These are phyloP conservation scores for Caenorhabditis wallacei DNA, from an alignment of 2,888 invertebrate species.

Conservation along the genomic window DNA sequence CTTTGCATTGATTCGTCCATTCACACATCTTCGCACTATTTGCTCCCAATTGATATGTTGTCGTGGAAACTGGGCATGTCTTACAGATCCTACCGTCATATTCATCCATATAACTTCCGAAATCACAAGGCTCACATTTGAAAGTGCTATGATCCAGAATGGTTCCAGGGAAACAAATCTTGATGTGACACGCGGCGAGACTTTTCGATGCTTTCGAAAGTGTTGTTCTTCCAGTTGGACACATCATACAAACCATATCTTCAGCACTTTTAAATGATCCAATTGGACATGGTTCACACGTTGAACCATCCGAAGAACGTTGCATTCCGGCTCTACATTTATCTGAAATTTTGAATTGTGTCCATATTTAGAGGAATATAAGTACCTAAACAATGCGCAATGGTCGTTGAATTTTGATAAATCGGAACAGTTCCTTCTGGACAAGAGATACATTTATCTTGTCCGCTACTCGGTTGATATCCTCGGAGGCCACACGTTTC, in stretches of 20 bases:
- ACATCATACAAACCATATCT: constrained; percentile 72
- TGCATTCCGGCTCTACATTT: constrained; percentile 72
- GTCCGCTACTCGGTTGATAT: constrained; percentile 68
- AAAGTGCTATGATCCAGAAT: constrained; percentile 62
- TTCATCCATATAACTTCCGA: constrained; percentile 69
- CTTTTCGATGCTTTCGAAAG: constrained; percentile 67
- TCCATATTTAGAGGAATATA: too few species aligned
- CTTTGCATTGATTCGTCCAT: constrained; percentile 74
- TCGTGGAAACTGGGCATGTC: constrained; percentile 69
- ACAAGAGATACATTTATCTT: constrained; percentile 68
- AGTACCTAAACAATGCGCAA: constrained; percentile 71
- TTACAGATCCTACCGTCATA: constrained; percentile 72
- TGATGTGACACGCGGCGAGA: constrained; percentile 64
- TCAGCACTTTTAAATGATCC: constrained; percentile 70
- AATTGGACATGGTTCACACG: constrained; percentile 71
- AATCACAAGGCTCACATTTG: constrained; percentile 70
- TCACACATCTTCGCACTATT: constrained; percentile 70
- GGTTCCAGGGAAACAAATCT: constrained; percentile 73
- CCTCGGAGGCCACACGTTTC: constrained; percentile 71
- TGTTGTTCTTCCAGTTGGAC: constrained; percentile 74
- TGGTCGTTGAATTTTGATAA: constrained; percentile 67
- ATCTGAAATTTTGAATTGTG: constrained; percentile 47
- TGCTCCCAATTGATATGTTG: constrained; percentile 68
- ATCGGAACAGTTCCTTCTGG: constrained; percentile 72
- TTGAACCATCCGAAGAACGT: constrained; percentile 62